Base-by-base conservation (phyloP, 2,888 invertebrate species). In the Conomelus anceps region DNA sequence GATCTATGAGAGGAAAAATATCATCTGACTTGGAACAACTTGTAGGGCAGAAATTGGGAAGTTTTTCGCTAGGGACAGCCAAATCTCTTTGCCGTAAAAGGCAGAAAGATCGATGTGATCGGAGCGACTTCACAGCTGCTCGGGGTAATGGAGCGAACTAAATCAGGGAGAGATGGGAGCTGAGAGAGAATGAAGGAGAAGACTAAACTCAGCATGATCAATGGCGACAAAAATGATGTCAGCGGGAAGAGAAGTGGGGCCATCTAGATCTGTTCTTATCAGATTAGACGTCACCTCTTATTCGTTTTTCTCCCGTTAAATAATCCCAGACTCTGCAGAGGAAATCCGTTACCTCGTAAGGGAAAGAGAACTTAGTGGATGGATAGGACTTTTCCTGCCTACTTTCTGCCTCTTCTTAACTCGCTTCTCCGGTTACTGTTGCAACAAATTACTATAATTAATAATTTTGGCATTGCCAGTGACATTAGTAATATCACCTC, bases 211-310 rank as follows among this genome's bases (percentile, higher is more conserved):
- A n/a, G 23, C 22, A 85, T 22, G 23, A n/a, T 41, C 41, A 41
- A 41, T 41, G 41, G 41, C 41, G 41, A 13, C 85, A 85, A 23
- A 4, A 22, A 85, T 85, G 85, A 85, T 85, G 85, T 85, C 24
- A 85, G 85, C 85, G 23, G 22, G 23, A 22, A 85, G 85, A 85
- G 85, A 24, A 85, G 24, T 23, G 24, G 85, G 85, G 85, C 85
- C 85, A 85, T 85, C 85, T 85, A 85, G 85, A 85, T 85, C 23
- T 85, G 85, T 23, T 23, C 85, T 23, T 85, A 85, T 85, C 85
- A 85, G 85, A 85, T 85, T 85, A 24, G 23, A 85, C 85, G 85
- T 85, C 85, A 85, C n/a, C 85, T 85, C 85, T 22, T 85, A 23
- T 85, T 85, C 85, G 23, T 22, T 85, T 85, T 24, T 22, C 63